Evolutionary conservation across 1,140 invertebrate genomes (phyloP).

Genomic region (Microvelia longipes): DNA sequence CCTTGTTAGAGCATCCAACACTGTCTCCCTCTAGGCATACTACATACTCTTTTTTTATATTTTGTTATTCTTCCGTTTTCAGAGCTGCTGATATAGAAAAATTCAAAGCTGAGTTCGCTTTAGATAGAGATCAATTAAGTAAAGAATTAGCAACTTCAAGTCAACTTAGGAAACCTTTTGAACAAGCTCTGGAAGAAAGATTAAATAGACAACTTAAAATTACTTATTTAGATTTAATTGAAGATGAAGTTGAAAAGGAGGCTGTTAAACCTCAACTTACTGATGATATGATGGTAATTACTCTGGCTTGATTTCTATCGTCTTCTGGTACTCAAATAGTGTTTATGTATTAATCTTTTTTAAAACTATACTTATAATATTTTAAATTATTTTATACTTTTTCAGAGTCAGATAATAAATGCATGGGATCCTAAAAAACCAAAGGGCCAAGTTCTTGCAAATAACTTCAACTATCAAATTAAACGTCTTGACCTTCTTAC

Average conservation of each 20-base stretch:
- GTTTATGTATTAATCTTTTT: no score
- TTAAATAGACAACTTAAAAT: not conserved
- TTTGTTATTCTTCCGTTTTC: no score
- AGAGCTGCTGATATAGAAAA: not conserved
- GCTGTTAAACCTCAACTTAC: not conserved
- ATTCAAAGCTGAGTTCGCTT: not conserved
- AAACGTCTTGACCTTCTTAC: conserved; percentile 62
- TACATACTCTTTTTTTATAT: no score
- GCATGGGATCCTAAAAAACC: not conserved
- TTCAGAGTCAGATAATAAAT: not conserved
- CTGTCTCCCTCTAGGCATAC: no score
- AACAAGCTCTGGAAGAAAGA: not conserved
- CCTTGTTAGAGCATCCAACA: no score
- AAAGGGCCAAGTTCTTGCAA: not conserved
- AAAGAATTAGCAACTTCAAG: not conserved
- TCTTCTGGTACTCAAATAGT: no score
- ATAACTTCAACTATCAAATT: conserved; percentile 26
- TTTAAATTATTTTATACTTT: no score
- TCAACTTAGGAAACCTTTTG: not conserved
- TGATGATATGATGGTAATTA: not conserved
- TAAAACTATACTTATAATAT: no score
- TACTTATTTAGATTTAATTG: not conserved
- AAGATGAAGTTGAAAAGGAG: not conserved
- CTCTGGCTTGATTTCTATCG: no score
- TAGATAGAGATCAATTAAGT: not conserved